Percentiles rank a stretch among this genome's conserved stretches.
Evolutionary conservation across 1,140 invertebrate genomes (phyloP).

Genomic region (Myzus persicae): DNA sequence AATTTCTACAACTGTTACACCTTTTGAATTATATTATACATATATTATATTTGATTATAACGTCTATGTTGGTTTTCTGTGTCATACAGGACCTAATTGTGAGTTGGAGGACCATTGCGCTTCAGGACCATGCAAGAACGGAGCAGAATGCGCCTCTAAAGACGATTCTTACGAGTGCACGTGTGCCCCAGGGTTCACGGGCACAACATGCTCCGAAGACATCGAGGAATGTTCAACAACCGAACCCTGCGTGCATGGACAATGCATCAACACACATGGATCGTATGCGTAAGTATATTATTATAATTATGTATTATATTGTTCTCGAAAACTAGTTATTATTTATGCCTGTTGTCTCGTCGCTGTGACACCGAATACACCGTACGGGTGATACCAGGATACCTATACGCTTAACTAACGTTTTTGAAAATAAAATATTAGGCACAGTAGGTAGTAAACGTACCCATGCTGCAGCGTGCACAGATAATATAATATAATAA

Average conservation of each 20-base stretch:
- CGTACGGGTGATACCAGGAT: not conserved
- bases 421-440: not conserved
- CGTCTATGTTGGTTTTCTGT: conserved; percentile 62
- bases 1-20: not conserved
- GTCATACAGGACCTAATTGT: conserved; percentile 82
- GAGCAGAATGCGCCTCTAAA: conserved; percentile 80
- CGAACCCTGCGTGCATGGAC: conserved; percentile 78
- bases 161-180: conserved; percentile 81
- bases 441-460: not conserved
- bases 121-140: conserved; percentile 85
- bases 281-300: conserved; percentile 80
- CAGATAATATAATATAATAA: not conserved
- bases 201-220: conserved; percentile 84
- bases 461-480: not conserved
- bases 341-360: not conserved
- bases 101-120: conserved; percentile 89
- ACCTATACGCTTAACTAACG: not conserved
- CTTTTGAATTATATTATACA: too few relatives aligned
- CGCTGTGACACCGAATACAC: not conserved
- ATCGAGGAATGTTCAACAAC: conserved; percentile 80
- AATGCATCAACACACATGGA: conserved; percentile 86
- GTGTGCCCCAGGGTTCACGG: conserved; percentile 86
- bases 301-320: conserved; percentile 58
- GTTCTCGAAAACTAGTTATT: not conserved
- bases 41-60: not conserved